Base-by-base conservation (phyloP, 1,140 invertebrate genomes). In the Rhopalosiphum maidis region DNA sequence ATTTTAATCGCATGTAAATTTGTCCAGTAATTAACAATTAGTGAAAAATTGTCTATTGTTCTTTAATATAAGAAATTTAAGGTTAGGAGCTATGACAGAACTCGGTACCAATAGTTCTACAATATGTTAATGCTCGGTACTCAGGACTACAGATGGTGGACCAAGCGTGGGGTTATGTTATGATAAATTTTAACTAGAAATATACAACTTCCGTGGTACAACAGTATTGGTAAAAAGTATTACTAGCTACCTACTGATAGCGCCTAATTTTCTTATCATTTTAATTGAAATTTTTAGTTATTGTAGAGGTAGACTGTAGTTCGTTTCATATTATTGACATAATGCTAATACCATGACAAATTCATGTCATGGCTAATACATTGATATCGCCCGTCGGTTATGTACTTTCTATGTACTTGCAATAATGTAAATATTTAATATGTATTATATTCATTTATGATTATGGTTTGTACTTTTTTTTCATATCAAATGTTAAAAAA, bases 11-110 rank as follows among this genome's bases (percentile, higher is more conserved):
- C 35, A 89, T 89, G 37, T 25, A 90, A 90, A 46, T 60, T 68
- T 41, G n/a, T 54, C 25, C 54, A 68, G 89, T 90, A 68, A 68
- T 68, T 30, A 43, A 55, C 88, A 90, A 90, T 68, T 68, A 68
- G 25, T 60, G 37, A 68, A 90, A 68, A 90, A 60, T 77, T 60
- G 89, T 30, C 37, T 90, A 68, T 90, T 90, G 51, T 60, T 90
- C 54, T 43, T n/a, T 37, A 25, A 9, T 51, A 37, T 25, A 5
- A 11, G 21, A 37, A 54, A 55, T 89, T 89, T 89, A 55, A 89
- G 87, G 88, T 89, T 89, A 89, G 3, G 18, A 15, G 35, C n/a
- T 86, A 9, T 51, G 22, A 2, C 60, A 46, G 85, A 77, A 25
- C 5, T n/a, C 46, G 6, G 85, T 21, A 48, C 48, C 41, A 37